Evolutionary conservation across 2,797 vertebrate genomes (phyloP).

Genomic region (Periparus ater): DNA sequence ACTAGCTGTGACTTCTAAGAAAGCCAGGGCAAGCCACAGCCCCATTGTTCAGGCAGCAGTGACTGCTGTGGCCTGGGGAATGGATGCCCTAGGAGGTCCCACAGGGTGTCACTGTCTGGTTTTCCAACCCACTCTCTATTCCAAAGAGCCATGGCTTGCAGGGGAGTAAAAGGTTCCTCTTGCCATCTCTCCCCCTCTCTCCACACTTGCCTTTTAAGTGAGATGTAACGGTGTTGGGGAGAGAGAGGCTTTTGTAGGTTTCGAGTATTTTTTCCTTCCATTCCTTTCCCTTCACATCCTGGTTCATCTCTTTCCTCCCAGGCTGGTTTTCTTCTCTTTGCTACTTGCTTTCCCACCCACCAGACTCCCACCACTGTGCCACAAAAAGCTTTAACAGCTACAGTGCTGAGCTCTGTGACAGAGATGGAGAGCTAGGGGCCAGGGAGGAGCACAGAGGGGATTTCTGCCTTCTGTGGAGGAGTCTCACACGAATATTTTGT

Average conservation of each 20-base stretch:
- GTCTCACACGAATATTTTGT: background rate
- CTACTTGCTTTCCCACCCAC: constrained; percentile 67
- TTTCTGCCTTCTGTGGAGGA: constrained; percentile 14
- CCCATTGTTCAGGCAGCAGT: background rate
- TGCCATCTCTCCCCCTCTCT: background rate
- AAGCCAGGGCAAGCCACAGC: background rate
- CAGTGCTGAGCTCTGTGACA: constrained; percentile 14
- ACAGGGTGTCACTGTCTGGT: background rate
- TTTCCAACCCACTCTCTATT: background rate
- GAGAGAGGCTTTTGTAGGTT: background rate
- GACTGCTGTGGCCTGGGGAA: background rate
- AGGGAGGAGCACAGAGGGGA: background rate
- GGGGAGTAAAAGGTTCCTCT: background rate
- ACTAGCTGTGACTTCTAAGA: background rate
- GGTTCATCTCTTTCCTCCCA: constrained; percentile 46
- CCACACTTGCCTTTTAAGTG: background rate
- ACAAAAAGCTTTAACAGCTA: constrained; percentile 69
- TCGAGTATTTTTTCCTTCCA: background rate
- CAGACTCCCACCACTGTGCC: constrained; percentile 60
- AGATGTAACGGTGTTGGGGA: background rate
- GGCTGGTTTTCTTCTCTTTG: constrained; percentile 28
- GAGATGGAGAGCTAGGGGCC: constrained; percentile 3
- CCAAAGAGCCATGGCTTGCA: background rate
- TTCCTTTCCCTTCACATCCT: background rate
- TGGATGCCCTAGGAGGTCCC: background rate